Evolutionary conservation across 2,113 vertebrate genomes (phyloP), one percentile per base, ranked within the genome.

Genomic region (Oophaga pumilio): DNA sequence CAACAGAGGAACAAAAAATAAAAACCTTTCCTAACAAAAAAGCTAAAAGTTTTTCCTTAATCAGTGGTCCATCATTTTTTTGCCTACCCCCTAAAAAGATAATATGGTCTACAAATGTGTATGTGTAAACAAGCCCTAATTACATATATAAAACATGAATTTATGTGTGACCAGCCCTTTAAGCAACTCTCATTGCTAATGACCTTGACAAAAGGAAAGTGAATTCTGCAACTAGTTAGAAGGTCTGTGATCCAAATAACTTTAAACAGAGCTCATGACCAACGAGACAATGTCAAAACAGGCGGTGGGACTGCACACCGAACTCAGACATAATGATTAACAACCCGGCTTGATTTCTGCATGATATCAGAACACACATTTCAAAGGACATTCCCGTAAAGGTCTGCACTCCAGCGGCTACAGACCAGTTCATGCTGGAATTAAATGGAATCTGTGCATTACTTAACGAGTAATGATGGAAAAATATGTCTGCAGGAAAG

Each of bases 261-360:
- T 74, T 85, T 66, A 43, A 82, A 49, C 26, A 59, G 14, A 52
- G 43, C 69, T 66, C 28, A 76, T 53, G 28, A 71, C 64, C 62
- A 62, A 76, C 33, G 8, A 56, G 28, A 64, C 60, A 33, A 83
- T 76, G 69, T 74, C 79, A 81, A 76, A 87, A 66, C 52, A 73
- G 28, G 85, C 50, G 24, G 77, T 49, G 57, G 71, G 22, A 17
- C 52, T 68, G 56, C 56, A 76, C 28, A 20, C 24, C 73, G 24
- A 59, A 49, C 64, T 73, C 56, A n/a, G 17, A 33, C 66, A 24
- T 87, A 87, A 87, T 87, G 78, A 82, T 81, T 82, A 87, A 87
- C 86, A 81, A 82, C 33, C 33, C 43, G 17, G 24, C 22, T 80
- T 20, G 28, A 49, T 74, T 59, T 24, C 60, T 82, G 43, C 73